Evolutionary conservation across 2,888 invertebrate species (phyloP).

Genomic region (Mimachlamys varia): DNA sequence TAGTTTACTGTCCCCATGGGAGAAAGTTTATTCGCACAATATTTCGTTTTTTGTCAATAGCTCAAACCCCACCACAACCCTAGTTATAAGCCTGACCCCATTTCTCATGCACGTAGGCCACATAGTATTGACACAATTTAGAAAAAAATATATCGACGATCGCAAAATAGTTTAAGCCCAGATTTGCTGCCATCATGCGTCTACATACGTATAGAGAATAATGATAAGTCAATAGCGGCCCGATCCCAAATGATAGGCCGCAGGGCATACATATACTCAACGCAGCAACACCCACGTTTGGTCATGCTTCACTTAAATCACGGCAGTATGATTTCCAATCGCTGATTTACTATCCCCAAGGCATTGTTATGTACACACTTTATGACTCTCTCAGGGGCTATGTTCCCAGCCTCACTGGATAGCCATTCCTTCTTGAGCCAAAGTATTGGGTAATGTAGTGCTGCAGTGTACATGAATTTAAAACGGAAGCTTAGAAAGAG

Average conservation of each 20-base stretch:
- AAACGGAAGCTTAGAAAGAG: too few species aligned
- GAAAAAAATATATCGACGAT: neutral
- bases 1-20: too few species aligned
- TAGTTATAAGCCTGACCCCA: neutral
- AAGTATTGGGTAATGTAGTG: too few species aligned
- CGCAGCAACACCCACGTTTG: neutral
- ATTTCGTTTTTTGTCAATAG: neutral
- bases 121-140: neutral
- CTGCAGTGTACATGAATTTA: too few species aligned
- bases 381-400: neutral
- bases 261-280: neutral
- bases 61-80: neutral
- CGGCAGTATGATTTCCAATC: neutral
- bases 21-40: too few species aligned
- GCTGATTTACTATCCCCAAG: neutral
- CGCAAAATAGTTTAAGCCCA: neutral
- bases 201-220: neutral
- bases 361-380: neutral
- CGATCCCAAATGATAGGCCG: neutral
- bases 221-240: neutral
- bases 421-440: too few species aligned
- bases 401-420: too few species aligned
- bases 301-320: neutral
- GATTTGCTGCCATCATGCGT: neutral
- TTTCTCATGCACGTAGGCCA: neutral